Percentiles rank a stretch among this genome's conserved stretches.
These are phyloP conservation scores for Sciurus niger DNA, from an alignment of 2,113 vertebrate species.

Conservation along the genomic window DNA sequence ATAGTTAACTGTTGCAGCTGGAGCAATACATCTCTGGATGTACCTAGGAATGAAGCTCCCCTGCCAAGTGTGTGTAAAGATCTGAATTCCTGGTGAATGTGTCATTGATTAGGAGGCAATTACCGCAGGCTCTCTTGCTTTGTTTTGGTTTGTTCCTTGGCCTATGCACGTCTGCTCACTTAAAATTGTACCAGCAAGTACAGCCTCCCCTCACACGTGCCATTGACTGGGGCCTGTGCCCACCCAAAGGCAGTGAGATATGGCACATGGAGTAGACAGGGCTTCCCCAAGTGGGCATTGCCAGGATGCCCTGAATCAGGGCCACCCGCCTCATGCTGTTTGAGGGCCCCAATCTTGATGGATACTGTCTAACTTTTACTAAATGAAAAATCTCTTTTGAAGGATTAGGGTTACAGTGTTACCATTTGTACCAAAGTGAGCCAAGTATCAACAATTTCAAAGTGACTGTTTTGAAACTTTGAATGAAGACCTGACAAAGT, in stretches of 20 bases:
- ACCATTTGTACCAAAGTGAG: neutral
- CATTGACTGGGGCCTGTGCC: neutral
- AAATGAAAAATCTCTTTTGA: neutral
- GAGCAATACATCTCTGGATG: neutral
- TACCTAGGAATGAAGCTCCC: neutral
- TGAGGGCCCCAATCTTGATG: neutral
- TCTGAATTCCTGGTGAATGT: slow-evolving; percentile 34
- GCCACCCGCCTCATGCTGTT: neutral
- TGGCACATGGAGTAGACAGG: fast-evolving
- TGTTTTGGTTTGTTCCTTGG: neutral
- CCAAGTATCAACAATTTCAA: neutral
- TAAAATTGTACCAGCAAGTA: neutral
- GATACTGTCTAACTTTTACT: neutral
- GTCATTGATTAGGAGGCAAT: slow-evolving; percentile 27
- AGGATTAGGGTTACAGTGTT: neutral
- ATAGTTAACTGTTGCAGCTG: neutral
- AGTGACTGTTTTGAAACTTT: slow-evolving; percentile 2
- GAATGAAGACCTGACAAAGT: neutral
- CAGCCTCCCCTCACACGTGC: fast-evolving
- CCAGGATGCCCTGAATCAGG: neutral
- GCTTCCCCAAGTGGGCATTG: neutral
- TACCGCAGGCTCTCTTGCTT: neutral
- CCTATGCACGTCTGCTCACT: neutral
- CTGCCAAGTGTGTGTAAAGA: neutral
- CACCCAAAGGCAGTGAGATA: neutral